Percentiles rank a stretch among this genome's conserved stretches.
phyloP scores from a whole-genome alignment of 2,113 vertebrate genomes.

The Lontra canadensis region DNA sequence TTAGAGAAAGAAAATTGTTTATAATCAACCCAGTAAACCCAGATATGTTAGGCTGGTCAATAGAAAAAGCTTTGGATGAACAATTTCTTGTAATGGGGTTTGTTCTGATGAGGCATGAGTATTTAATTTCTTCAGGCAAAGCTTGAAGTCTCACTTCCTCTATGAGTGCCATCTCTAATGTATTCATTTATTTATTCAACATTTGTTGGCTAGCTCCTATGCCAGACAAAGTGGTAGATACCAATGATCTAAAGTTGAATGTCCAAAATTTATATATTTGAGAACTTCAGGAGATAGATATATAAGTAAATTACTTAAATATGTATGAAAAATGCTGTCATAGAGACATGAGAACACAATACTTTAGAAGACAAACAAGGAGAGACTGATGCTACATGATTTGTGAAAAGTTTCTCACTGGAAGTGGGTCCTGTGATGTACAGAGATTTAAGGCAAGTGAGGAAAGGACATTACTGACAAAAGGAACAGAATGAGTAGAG shows the following conservation, averaged over 20 bases:
- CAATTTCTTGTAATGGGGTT: neutral
- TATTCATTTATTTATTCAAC: neutral
- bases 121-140: slow-evolving; percentile 15
- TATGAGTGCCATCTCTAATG: neutral
- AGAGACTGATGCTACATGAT: neutral
- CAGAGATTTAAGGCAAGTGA: neutral
- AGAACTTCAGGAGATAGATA: neutral
- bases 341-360: neutral
- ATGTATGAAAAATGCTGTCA: neutral
- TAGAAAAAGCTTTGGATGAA: neutral
- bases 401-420: neutral
- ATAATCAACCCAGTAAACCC: neutral
- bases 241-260: neutral
- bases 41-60: neutral
- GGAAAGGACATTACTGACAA: neutral
- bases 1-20: slow-evolving; percentile 26
- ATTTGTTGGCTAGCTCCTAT: neutral
- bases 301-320: slow-evolving; percentile 6
- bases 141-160: neutral
- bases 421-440: neutral
- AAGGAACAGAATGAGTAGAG: neutral
- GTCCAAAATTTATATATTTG: neutral
- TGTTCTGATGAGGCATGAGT: neutral
- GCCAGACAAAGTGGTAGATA: neutral
- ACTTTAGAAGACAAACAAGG: neutral